Base-by-base conservation (phyloP, 2,113 vertebrate species). In the Andinoacara biseriatus region DNA sequence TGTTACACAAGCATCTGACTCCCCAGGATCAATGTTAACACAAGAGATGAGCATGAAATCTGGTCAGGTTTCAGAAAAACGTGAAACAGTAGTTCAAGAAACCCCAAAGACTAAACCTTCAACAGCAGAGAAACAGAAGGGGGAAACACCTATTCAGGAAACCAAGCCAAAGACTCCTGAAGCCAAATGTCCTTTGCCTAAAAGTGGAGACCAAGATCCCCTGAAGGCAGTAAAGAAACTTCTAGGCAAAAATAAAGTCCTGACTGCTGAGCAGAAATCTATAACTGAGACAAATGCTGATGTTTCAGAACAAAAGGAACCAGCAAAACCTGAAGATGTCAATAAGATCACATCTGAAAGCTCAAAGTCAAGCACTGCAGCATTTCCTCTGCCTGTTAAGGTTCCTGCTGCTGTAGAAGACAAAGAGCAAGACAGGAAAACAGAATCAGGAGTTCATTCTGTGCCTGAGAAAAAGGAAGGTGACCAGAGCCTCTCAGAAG, bases 241-340 rank as follows among this genome's bases (percentile, higher is more conserved):
- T 85, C 80, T 92, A 46, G 89, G 90, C 46, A 94, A 89, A 91
- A 90, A 75, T 17, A 88, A 86, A 87, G 83, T 78, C 58, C 65
- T 78, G 20, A 13, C 46, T 20, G 29, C 63, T 22, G 72, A 91
- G 65, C 33, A 86, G 56, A 82, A 83, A 79, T 52, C 38, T 38
- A 43, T 4, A 74, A 31, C 15, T 56, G 60, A 86, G 38, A 31
- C 57, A 49, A 89, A 92, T 85, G 40, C 58, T 46, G 81, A 67
- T 0, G 15, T 57, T 5, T 22, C 35, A 40, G 35, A 85, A 33
- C 10, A 74, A 59, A 92, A 87, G 83, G 81, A 90, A 76, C 38
- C 74, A 60, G 60, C 58, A 1, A 89, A 92, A 83, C 58, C 87
- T 82, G 33, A 33, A 57, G 67, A 58, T 83, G 59, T 49, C 3